A percentile compares a stretch with the other conserved stretches of the same genome.
Evolutionary conservation across 2,797 vertebrate species (phyloP).

Genomic region (Galaxias olidus): DNA sequence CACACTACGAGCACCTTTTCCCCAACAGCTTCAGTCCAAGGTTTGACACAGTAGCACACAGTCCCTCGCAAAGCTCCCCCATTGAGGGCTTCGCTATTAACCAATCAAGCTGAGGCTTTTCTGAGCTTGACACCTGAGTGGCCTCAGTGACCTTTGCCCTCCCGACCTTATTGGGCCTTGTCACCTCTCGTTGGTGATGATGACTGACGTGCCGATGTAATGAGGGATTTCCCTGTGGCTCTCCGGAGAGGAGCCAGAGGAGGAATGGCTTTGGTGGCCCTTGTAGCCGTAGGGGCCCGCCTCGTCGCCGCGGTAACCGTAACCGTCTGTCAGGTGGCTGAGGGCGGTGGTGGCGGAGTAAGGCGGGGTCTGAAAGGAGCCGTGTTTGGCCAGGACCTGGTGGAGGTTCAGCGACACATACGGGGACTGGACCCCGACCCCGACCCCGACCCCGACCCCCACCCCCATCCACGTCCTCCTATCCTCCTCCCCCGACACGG

Average conservation of each 20-base stretch:
- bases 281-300: slow-evolving; percentile 69
- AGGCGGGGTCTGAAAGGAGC: slow-evolving; percentile 68
- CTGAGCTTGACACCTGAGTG: not conserved
- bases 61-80: not conserved
- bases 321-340: slow-evolving; percentile 67
- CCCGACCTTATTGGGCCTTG: slow-evolving; percentile 26
- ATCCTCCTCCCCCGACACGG: slow-evolving; percentile 58
- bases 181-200: slow-evolving; percentile 91
- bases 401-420: slow-evolving; percentile 87
- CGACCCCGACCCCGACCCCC: slow-evolving; percentile 31
- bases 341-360: slow-evolving; percentile 60
- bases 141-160: not conserved
- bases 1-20: too few relatives aligned
- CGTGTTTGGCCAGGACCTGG: slow-evolving; percentile 82
- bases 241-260: slow-evolving; percentile 74
- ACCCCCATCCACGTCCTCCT: slow-evolving; percentile 57
- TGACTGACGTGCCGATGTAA: slow-evolving; percentile 89
- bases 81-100: not conserved
- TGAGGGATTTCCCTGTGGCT: slow-evolving; percentile 79
- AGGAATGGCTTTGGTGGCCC: slow-evolving; percentile 68
- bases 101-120: slow-evolving; percentile 1
- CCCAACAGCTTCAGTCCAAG: not conserved
- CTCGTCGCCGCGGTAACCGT: slow-evolving; percentile 66
- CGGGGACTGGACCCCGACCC: slow-evolving; percentile 69
- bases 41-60: slow-evolving; percentile 1